Evolutionary conservation across 1,140 invertebrate genomes (phyloP).

Genomic region (Leptopilina clavipes): DNA sequence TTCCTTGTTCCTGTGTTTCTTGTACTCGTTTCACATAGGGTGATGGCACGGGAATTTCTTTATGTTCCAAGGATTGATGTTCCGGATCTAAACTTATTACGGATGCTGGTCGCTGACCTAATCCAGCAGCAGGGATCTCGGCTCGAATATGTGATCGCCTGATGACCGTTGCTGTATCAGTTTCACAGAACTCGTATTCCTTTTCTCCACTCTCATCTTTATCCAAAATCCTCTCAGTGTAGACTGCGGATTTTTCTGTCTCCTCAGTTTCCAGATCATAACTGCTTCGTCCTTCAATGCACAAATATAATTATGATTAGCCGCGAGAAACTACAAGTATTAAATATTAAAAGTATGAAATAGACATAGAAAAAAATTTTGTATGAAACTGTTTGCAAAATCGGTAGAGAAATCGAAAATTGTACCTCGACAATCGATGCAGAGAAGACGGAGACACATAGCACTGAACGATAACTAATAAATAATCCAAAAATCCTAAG

Average conservation of each 20-base stretch:
- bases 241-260: conserved; percentile 59
- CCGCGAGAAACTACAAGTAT: conserved; percentile 1
- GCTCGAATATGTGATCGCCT: conserved; percentile 71
- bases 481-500: background rate
- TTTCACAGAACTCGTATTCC: conserved; percentile 66
- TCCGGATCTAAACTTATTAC: conserved; percentile 72
- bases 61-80: conserved; percentile 63
- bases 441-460: conserved; percentile 76
- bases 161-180: conserved; percentile 69
- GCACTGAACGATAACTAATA: conserved; percentile 47
- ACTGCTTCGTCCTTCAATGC: conserved; percentile 68
- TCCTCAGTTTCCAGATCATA: conserved; percentile 71
- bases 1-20: conserved; percentile 40
- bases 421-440: conserved; percentile 77
- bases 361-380: conserved; percentile 39
- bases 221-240: conserved; percentile 57
- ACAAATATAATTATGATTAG: conserved; percentile 37
- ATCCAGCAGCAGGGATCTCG: conserved; percentile 78
- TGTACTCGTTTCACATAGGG: conserved; percentile 14
- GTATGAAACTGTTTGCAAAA: conserved; percentile 34
- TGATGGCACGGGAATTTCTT: conserved; percentile 61
- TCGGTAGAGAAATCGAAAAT: background rate
- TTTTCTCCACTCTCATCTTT: conserved; percentile 58
- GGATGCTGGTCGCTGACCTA: conserved; percentile 76
- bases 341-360: too few relatives aligned